phyloP scores from a whole-genome alignment of 2,797 vertebrate species.

The Oceanodroma leucorhoa region DNA sequence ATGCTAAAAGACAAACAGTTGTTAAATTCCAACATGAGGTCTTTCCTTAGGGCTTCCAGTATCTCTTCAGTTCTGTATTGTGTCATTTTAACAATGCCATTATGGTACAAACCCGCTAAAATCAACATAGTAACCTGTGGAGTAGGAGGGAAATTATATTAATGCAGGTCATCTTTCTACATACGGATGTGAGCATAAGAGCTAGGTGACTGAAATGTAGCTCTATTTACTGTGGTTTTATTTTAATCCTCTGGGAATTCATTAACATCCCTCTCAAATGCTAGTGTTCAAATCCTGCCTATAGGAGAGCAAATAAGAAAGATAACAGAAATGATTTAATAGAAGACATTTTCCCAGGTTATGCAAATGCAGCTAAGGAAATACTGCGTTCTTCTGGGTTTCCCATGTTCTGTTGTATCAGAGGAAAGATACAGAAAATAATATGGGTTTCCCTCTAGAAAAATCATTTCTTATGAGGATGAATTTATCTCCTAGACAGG shows the following conservation, averaged over 20 bases:
- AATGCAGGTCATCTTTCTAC: neutral
- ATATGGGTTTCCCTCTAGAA: neutral
- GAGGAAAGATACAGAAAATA: neutral
- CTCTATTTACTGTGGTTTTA: neutral
- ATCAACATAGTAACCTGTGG: neutral
- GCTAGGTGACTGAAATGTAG: neutral
- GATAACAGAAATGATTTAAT: neutral
- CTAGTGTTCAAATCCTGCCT: neutral
- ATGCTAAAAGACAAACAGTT: neutral
- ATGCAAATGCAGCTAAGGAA: neutral
- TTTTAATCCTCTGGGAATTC: constrained; percentile 31
- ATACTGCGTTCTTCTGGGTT: neutral
- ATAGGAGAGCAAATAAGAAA: neutral
- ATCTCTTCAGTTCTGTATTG: neutral
- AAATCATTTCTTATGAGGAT: neutral
- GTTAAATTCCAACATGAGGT: neutral
- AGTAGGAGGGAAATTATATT: neutral
- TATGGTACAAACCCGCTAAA: neutral
- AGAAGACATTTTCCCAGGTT: neutral
- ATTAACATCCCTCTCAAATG: constrained; percentile 11
- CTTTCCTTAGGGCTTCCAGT: neutral
- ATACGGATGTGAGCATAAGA: neutral
- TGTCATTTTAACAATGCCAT: neutral
- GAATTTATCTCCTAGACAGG: neutral
- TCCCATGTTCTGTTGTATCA: neutral